phyloP scores from a whole-genome alignment of 2,113 vertebrate genomes.

The Herpetotheres cachinnans region DNA sequence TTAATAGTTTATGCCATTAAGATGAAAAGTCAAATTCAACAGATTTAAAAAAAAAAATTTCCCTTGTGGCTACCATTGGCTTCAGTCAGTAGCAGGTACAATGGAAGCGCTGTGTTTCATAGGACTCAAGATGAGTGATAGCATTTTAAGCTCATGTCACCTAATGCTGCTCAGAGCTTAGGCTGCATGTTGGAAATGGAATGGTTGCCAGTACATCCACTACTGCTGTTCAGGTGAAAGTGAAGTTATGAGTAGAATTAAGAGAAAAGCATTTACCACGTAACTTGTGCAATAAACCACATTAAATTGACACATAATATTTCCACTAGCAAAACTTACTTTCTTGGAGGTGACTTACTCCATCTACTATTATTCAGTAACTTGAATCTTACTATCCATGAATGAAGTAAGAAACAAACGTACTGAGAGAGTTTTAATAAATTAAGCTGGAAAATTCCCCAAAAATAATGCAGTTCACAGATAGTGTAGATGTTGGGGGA shows the following conservation, averaged over 20 bases:
- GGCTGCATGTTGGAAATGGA: neutral
- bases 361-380: neutral
- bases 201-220: neutral
- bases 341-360: neutral
- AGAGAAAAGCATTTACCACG: neutral
- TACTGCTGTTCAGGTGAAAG: neutral
- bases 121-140: accelerated
- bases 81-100: neutral
- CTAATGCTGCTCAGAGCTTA: neutral
- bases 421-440: neutral
- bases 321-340: neutral
- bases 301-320: neutral
- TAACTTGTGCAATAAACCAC: neutral
- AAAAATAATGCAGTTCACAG: neutral
- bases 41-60: neutral
- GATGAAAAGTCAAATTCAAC: neutral
- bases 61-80: neutral
- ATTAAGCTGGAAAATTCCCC: neutral
- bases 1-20: neutral
- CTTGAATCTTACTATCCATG: neutral
- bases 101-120: neutral
- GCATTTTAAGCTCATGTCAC: neutral
- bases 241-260: neutral
- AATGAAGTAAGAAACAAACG: neutral
- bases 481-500: neutral